Evolutionary conservation across 2,888 invertebrate species (phyloP), one percentile per base, ranked within the genome.

Genomic region (Hirtodrosophila confusa): DNA sequence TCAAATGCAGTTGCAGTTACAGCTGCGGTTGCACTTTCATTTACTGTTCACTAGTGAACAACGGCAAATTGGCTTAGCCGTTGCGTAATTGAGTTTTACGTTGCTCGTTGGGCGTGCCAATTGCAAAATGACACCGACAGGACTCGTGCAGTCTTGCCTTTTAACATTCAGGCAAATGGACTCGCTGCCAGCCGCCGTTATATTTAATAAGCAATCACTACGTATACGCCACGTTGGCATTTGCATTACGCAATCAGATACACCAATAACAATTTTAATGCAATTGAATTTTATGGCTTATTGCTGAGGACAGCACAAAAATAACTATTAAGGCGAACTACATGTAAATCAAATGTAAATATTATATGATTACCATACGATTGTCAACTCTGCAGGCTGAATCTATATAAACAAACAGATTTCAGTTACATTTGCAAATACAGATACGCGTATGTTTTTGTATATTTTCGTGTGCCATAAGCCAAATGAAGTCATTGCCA

Each of bases 401-500:
- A 37, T 17, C 50, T 12, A 48, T 39, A 65, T 51, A 67, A 65
- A 64, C 51, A 83, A 72, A 66, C 80, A n/a, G 62, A 79, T 69
- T 85, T 68, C 51, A 62, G 51, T 61, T 45, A 48, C 60, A 63
- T 56, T 54, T 49, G 36, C 23, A 48, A 17, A 17, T 17, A 51
- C 43, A 49, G 17, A 24, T 41, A 24, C 17, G 41, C 39, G 23
- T 11, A 9, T 24, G n/a, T 7, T 37, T 35, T 17, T 27, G 8
- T n/a, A 31, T 66, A 11, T 10, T 8, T 53, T n/a, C 24, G 1
- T 23, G 9, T n/a, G 31, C 10, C 35, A 64, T 49, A 58, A 61
- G 54, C 60, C 37, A 69, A 83, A 88, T 79, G 61, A 74, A 83
- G 77, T 75, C 88, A 86, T 86, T 82, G 69, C 57, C 67, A 69